Evolutionary conservation across 1,140 invertebrate species (phyloP).

Genomic region (Xylocopa sonorina): DNA sequence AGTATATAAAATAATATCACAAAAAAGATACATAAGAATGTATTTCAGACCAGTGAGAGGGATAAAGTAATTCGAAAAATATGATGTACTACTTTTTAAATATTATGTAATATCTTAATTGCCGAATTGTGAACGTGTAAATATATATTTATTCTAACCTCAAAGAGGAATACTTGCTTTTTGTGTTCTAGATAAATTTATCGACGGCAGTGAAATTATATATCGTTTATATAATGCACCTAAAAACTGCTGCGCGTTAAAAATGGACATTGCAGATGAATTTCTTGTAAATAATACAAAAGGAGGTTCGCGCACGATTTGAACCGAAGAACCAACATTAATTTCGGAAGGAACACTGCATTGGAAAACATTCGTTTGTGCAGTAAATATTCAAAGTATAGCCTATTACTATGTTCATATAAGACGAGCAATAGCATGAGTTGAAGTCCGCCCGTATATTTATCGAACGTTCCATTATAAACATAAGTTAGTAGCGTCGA

Average conservation of each 20-base stretch:
- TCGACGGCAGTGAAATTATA: slow-evolving; percentile 68
- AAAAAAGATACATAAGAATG: slow-evolving; percentile 16
- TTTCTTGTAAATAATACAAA: slow-evolving; percentile 53
- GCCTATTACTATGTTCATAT: slow-evolving; percentile 12
- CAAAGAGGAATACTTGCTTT: slow-evolving; percentile 70
- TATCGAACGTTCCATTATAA: not conserved
- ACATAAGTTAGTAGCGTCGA: not conserved
- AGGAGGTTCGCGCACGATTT: slow-evolving; percentile 4
- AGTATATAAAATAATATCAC: not conserved
- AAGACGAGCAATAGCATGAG: not conserved
- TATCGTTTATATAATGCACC: slow-evolving; percentile 70
- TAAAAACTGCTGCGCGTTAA: slow-evolving; percentile 70
- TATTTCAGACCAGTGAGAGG: not conserved
- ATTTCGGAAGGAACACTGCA: slow-evolving; percentile 23
- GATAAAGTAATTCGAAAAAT: not conserved
- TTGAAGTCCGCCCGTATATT: not conserved
- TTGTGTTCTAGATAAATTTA: slow-evolving; percentile 77
- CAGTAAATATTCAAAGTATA: slow-evolving; percentile 43
- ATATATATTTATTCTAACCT: slow-evolving; percentile 69
- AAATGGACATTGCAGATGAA: slow-evolving; percentile 69
- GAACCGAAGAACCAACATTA: slow-evolving; percentile 21
- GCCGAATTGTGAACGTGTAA: slow-evolving; percentile 49
- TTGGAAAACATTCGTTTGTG: slow-evolving; percentile 16
- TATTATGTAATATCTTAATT: slow-evolving; percentile 70
- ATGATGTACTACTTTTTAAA: slow-evolving; percentile 17